Evolutionary conservation across 2,888 invertebrate genomes (phyloP).

Genomic region (Desoria tigrina): DNA sequence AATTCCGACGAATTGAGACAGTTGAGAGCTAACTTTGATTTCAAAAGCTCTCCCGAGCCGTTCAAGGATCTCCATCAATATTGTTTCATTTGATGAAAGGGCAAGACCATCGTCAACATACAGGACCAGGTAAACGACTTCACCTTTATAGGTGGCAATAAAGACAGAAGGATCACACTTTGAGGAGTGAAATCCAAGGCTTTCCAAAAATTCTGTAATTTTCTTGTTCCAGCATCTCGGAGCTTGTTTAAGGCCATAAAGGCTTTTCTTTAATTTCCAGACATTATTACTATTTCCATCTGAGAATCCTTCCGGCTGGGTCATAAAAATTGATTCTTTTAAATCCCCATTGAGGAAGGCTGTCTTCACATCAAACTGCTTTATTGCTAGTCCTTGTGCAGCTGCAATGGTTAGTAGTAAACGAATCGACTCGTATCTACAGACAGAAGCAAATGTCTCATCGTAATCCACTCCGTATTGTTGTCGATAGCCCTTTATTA

Average conservation of each 20-base stretch:
- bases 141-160: neutral
- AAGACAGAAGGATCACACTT: slow-evolving; percentile 35
- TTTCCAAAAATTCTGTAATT: slow-evolving; percentile 29
- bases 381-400: neutral
- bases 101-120: slow-evolving; percentile 50
- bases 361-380: neutral
- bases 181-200: slow-evolving; percentile 19
- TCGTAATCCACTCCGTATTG: slow-evolving; percentile 1
- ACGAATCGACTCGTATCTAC: slow-evolving; percentile 5
- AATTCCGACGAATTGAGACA: too few relatives aligned
- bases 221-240: slow-evolving; percentile 46
- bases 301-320: neutral
- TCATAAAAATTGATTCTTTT: neutral
- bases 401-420: neutral
- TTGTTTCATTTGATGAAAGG: slow-evolving; percentile 8
- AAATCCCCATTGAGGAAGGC: neutral
- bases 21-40: too few relatives aligned
- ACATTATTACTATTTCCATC: neutral
- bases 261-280: slow-evolving; percentile 33
- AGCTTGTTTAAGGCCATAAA: slow-evolving; percentile 53
- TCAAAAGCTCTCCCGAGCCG: too few relatives aligned
- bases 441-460: neutral
- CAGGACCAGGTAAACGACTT: slow-evolving; percentile 26
- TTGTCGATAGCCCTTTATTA: neutral
- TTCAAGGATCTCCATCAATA: too few relatives aligned